These are phyloP conservation scores for Wiebesia pumilae DNA, from an alignment of 1,140 invertebrate genomes.

Conservation along the genomic window DNA sequence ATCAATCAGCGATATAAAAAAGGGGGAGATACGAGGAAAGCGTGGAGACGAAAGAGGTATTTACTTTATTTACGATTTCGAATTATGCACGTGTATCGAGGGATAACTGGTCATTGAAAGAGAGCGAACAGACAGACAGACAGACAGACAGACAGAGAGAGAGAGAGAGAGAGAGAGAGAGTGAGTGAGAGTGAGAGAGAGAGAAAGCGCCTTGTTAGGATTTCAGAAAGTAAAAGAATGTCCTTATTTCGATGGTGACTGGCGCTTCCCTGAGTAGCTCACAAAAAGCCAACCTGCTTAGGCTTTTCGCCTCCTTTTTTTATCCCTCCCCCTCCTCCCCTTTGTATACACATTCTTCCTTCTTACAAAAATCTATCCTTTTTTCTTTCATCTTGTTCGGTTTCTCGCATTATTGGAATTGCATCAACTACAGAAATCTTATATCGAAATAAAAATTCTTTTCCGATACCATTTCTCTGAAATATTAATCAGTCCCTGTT, in stretches of 20 bases:
- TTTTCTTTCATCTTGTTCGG: conserved; percentile 31
- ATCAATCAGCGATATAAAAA: conserved; percentile 42
- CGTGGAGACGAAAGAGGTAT: conserved; percentile 9
- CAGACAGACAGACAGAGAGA: too few relatives aligned
- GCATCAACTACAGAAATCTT: conserved; percentile 19
- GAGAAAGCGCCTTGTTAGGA: conserved; percentile 33
- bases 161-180: too few relatives aligned
- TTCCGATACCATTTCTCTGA: conserved; percentile 27
- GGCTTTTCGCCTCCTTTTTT: conserved; percentile 25
- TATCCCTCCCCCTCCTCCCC: conserved; percentile 15
- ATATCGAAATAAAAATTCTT: conserved; percentile 48
- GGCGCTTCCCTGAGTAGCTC: conserved; percentile 47
- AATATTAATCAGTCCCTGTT: conserved; percentile 45
- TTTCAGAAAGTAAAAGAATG: conserved; percentile 44
- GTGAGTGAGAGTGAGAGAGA: not conserved
- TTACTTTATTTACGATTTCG: conserved; percentile 40
- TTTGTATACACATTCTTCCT: conserved; percentile 49
- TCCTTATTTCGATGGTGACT: conserved; percentile 47
- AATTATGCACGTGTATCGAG: conserved; percentile 29
- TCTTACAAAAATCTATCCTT: conserved; percentile 43
- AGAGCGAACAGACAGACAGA: not conserved
- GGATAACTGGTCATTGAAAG: conserved; percentile 24
- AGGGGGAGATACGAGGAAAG: not conserved
- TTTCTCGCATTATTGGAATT: conserved; percentile 48
- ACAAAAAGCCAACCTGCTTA: conserved; percentile 41